Conservation (phyloP, 2,888 invertebrate species). For the Hirtodrosophila alboralis region DNA sequence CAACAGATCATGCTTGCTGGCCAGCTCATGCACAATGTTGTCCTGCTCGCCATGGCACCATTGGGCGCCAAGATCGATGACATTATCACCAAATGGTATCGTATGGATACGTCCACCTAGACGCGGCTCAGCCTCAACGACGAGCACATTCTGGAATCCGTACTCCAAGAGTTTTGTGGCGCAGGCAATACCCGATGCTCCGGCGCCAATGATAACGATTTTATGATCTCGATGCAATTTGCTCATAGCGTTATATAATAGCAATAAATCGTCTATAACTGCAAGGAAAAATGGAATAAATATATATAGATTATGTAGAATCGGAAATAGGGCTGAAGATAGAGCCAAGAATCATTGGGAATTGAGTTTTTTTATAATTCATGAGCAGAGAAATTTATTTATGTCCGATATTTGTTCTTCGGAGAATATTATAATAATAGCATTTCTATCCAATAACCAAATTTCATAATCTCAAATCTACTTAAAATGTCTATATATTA, state of each 20-base stretch:
- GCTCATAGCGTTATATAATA: conserved; percentile 46
- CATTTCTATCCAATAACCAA: too few relatives aligned
- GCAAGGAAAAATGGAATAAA: conserved; percentile 14
- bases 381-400: too few relatives aligned
- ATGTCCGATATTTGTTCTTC: too few relatives aligned
- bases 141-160: conserved; percentile 85
- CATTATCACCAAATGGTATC: conserved; percentile 85
- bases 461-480: too few relatives aligned
- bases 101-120: conserved; percentile 88
- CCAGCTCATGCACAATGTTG: conserved; percentile 81
- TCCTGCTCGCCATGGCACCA: conserved; percentile 85
- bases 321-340: background rate
- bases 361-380: too few relatives aligned
- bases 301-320: background rate
- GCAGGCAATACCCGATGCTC: conserved; percentile 84
- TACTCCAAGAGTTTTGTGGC: conserved; percentile 84
- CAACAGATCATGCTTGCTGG: conserved; percentile 77
- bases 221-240: conserved; percentile 61
- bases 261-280: conserved; percentile 9
- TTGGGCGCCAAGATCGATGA: conserved; percentile 84
- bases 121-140: conserved; percentile 87
- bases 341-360: background rate
- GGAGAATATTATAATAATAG: too few relatives aligned
- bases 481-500: too few relatives aligned
- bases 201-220: conserved; percentile 84